Conservation (phyloP, 2,888 invertebrate species). For the Drosophila longiperda region DNA sequence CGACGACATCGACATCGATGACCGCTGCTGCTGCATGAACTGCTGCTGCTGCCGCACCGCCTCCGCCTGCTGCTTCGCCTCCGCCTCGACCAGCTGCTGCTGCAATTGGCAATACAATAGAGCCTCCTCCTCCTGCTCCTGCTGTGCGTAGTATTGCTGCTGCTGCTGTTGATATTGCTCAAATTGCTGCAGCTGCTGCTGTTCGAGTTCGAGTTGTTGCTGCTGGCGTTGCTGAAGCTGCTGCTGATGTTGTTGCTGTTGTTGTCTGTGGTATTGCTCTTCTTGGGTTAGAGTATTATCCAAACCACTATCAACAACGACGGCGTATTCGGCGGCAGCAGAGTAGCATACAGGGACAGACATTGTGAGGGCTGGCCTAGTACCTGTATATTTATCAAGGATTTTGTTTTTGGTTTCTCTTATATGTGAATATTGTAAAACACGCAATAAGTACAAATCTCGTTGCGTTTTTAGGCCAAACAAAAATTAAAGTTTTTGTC, state of each 20-base stretch:
- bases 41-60: constrained; percentile 82
- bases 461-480: constrained; percentile 64
- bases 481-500: constrained; percentile 31
- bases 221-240: constrained; percentile 47
- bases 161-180: constrained; percentile 63
- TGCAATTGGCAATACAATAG: constrained; percentile 74
- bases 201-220: constrained; percentile 38
- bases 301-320: constrained; percentile 85
- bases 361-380: constrained; percentile 86
- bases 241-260: constrained; percentile 65
- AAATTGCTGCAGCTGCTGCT: constrained; percentile 65
- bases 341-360: constrained; percentile 86
- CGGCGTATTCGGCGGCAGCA: constrained; percentile 85
- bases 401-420: constrained; percentile 43
- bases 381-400: constrained; percentile 82
- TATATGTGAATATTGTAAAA: constrained; percentile 36
- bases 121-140: constrained; percentile 60
- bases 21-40: constrained; percentile 84
- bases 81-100: constrained; percentile 63
- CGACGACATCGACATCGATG: constrained; percentile 83
- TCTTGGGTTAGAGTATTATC: constrained; percentile 83
- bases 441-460: constrained; percentile 45
- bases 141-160: constrained; percentile 50
- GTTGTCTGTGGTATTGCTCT: constrained; percentile 82
- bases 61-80: constrained; percentile 48